These are phyloP conservation scores for Trinectes maculatus DNA, from an alignment of 2,113 vertebrate genomes.

Conservation along the genomic window DNA sequence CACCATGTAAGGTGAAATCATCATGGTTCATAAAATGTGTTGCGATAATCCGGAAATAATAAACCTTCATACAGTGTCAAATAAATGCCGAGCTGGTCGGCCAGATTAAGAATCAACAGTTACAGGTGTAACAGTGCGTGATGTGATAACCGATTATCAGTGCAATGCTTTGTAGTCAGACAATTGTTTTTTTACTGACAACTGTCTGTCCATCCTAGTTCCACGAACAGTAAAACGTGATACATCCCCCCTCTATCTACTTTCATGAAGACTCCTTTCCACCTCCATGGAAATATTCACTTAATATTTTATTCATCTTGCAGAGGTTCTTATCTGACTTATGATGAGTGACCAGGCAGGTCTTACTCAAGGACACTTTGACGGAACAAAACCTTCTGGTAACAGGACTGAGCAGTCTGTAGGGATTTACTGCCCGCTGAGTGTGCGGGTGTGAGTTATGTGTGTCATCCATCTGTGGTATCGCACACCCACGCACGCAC, in stretches of 20 bases:
- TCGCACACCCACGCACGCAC: not conserved
- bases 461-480: constrained; percentile 66
- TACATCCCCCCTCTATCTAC: not conserved
- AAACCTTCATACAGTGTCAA: no score
- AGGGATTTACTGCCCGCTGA: constrained; percentile 68
- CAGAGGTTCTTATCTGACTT: constrained; percentile 42
- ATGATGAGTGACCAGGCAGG: constrained; percentile 57
- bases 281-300: not conserved
- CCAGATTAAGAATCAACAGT: not conserved
- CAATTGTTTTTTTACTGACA: no score
- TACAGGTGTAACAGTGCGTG: not conserved
- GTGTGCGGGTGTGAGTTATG: constrained; percentile 53
- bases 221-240: constrained; percentile 12
- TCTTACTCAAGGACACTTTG: constrained; percentile 75
- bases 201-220: not conserved
- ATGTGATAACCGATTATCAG: not conserved
- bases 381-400: constrained; percentile 67
- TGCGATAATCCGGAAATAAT: not conserved
- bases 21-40: not conserved
- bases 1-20: no score
- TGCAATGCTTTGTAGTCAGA: not conserved
- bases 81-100: no score
- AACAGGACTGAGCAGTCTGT: constrained; percentile 60
- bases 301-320: constrained; percentile 45
- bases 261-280: not conserved